phyloP scores from a whole-genome alignment of 2,113 vertebrate species.

The Semicossyphus pulcher region DNA sequence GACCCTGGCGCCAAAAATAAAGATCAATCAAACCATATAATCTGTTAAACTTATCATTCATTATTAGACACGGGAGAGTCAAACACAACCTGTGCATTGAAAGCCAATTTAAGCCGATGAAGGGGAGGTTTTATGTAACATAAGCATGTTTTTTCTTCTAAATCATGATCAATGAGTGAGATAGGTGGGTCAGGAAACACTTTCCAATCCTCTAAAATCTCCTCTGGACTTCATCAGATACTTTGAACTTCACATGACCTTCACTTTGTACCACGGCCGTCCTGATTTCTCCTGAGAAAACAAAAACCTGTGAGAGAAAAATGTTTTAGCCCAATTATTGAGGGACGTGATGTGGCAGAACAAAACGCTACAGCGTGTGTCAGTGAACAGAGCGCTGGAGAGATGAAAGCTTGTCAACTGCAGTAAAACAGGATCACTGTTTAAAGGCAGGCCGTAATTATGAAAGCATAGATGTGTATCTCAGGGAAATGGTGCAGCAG shows the following conservation, averaged over 20 bases:
- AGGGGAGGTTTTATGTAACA: background rate
- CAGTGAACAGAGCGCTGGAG: background rate
- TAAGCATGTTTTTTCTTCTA: background rate
- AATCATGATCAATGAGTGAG: slow-evolving; percentile 10
- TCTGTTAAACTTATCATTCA: background rate
- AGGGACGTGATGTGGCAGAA: background rate
- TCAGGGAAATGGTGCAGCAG: slow-evolving; percentile 39
- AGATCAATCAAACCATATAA: too few species aligned
- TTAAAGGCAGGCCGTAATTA: slow-evolving; percentile 29
- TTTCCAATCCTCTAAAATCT: slow-evolving; percentile 29
- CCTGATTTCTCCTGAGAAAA: slow-evolving; percentile 38
- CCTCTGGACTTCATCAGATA: background rate
- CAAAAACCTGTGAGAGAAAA: slow-evolving; percentile 21
- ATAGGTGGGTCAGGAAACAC: slow-evolving; percentile 10
- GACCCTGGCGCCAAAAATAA: too few species aligned
- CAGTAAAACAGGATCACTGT: slow-evolving; percentile 11
- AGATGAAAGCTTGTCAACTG: slow-evolving; percentile 49
- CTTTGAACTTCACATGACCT: slow-evolving; percentile 35
- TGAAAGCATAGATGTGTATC: slow-evolving; percentile 54
- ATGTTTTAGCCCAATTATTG: background rate
- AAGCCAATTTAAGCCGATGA: background rate
- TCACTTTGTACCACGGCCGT: background rate
- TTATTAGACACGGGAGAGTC: too few species aligned
- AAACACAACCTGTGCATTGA: background rate
- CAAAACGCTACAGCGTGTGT: slow-evolving; percentile 29